A percentile compares a stretch with the other conserved stretches of the same genome.
phyloP scores from a whole-genome alignment of 2,113 vertebrate species.

The Neolamprologus cancellatus region DNA sequence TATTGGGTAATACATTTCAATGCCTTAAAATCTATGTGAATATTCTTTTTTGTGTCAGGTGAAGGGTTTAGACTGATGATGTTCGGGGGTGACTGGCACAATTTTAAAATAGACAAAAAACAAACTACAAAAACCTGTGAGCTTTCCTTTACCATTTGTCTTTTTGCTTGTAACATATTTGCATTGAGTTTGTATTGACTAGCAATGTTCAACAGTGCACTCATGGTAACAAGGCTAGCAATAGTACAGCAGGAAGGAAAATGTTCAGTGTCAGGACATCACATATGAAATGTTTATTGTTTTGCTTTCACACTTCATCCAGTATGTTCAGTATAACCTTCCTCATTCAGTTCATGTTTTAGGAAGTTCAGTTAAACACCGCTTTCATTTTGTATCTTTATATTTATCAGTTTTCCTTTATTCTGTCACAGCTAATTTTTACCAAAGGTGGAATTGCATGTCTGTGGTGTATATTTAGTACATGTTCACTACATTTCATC shows the following conservation, averaged over 20 bases:
- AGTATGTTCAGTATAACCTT: slow-evolving; percentile 39
- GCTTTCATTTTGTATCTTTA: slow-evolving; percentile 78
- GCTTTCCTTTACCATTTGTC: slow-evolving; percentile 13
- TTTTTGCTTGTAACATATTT: slow-evolving; percentile 69
- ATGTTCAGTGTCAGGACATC: not conserved
- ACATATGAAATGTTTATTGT: not conserved
- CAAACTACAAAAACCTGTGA: slow-evolving; percentile 19
- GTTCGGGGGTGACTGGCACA: not conserved
- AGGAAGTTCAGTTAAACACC: slow-evolving; percentile 69
- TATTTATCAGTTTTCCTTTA: slow-evolving; percentile 81
- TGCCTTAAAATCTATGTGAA: slow-evolving; percentile 45
- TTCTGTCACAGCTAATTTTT: slow-evolving; percentile 86
- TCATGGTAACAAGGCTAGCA: not conserved
- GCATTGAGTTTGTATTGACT: slow-evolving; percentile 35
- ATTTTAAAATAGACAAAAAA: not conserved
- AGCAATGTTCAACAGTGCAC: slow-evolving; percentile 34
- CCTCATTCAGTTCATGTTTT: slow-evolving; percentile 63
- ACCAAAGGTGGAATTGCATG: slow-evolving; percentile 90
- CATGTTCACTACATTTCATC: slow-evolving; percentile 55
- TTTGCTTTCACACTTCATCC: slow-evolving; percentile 17
- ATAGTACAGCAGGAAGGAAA: not conserved
- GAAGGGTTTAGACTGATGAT: not conserved
- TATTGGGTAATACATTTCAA: slow-evolving; percentile 24
- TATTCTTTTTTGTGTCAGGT: slow-evolving; percentile 8
- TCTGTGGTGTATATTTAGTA: slow-evolving; percentile 98